Percentiles rank a stretch among this genome's conserved stretches.
These are phyloP conservation scores for Xiphophorus birchmanni DNA, from an alignment of 2,797 vertebrate genomes.

Conservation along the genomic window DNA sequence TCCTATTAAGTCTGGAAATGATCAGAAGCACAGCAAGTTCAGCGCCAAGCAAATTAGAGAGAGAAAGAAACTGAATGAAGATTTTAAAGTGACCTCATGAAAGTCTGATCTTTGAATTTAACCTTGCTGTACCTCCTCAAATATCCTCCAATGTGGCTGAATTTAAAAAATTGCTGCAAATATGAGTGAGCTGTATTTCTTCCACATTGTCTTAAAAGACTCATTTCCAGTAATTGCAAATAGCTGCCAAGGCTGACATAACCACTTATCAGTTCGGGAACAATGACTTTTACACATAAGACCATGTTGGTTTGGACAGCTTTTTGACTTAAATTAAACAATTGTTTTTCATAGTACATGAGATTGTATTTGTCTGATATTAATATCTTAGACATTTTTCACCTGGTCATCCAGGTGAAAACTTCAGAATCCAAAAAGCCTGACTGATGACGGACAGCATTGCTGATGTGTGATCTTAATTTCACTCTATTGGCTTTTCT, in stretches of 20 bases:
- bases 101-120: not conserved
- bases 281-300: not conserved
- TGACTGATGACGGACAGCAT: not conserved
- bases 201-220: not conserved
- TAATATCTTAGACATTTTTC: not conserved
- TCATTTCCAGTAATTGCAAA: not conserved
- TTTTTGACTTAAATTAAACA: not conserved
- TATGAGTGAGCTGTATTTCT: not conserved
- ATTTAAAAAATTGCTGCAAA: not conserved
- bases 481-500: not conserved
- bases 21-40: conserved; percentile 1
- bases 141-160: not conserved
- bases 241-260: not conserved
- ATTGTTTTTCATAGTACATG: not conserved
- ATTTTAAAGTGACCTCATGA: not conserved
- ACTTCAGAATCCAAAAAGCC: no score
- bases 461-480: not conserved
- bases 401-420: no score
- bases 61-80: not conserved
- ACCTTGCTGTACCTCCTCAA: not conserved
- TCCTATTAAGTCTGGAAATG: not conserved
- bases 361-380: not conserved
- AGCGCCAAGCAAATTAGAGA: not conserved
- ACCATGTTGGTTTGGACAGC: not conserved
- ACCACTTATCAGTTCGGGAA: not conserved